Conservation (phyloP, 2,797 vertebrate genomes). For the Dryobates pubescens region DNA sequence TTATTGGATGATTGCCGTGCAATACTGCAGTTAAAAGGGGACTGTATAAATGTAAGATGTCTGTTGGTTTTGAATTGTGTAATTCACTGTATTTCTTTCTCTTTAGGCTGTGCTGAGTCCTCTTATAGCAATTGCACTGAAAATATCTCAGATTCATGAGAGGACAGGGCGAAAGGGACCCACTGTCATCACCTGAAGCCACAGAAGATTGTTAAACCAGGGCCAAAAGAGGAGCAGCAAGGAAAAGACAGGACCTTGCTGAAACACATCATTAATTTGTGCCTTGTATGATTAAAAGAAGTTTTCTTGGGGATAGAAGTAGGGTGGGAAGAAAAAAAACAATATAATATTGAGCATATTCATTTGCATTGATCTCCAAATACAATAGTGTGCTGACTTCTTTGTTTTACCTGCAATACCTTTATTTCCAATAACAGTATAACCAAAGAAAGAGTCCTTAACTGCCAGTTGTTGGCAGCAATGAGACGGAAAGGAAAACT, state of each 20-base stretch:
- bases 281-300: conserved; percentile 74
- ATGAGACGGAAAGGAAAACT: background rate
- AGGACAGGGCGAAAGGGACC: conserved; percentile 93
- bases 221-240: conserved; percentile 73
- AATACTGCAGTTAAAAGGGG: background rate
- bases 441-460: conserved; percentile 34
- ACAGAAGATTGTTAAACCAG: conserved; percentile 42
- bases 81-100: conserved; percentile 24
- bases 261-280: conserved; percentile 73
- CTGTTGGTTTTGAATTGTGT: background rate
- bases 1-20: background rate
- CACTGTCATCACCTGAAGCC: conserved; percentile 93
- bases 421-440: conserved; percentile 29
- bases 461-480: background rate
- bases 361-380: conserved; percentile 46
- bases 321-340: conserved; percentile 9
- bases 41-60: background rate
- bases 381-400: conserved; percentile 40
- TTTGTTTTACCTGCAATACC: conserved; percentile 50
- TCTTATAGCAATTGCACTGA: conserved; percentile 96
- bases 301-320: conserved; percentile 50
- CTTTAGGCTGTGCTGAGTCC: conserved; percentile 93
- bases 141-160: conserved; percentile 97
- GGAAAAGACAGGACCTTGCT: conserved; percentile 53
- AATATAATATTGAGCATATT: conserved; percentile 41